These are phyloP conservation scores for Corydoras sp. DNA, from an alignment of 2,113 vertebrate genomes.

Conservation along the genomic window DNA sequence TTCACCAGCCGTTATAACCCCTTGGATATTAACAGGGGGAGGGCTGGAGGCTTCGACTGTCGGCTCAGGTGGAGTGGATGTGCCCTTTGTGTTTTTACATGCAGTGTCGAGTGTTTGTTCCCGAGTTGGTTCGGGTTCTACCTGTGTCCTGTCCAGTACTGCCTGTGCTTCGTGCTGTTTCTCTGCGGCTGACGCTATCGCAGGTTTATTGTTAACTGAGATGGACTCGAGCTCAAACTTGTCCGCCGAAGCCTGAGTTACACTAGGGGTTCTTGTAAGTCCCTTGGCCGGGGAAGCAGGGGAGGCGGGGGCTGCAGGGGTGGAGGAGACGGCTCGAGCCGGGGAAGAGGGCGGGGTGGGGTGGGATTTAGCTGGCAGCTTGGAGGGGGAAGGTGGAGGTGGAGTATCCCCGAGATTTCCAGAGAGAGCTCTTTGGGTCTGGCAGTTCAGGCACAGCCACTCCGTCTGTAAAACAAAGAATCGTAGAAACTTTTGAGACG, in stretches of 20 bases:
- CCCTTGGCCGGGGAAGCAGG: slow-evolving; percentile 33
- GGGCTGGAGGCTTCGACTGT: slow-evolving; percentile 30
- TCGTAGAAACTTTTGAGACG: not conserved
- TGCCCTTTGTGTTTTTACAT: slow-evolving; percentile 45
- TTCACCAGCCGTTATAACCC: slow-evolving; percentile 45
- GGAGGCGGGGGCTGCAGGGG: slow-evolving; percentile 35
- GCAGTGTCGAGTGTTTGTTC: slow-evolving; percentile 28
- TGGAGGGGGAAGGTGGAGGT: slow-evolving; percentile 61
- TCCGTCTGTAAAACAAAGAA: slow-evolving; percentile 75
- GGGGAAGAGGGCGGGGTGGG: slow-evolving; percentile 44
- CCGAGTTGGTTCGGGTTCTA: slow-evolving; percentile 46
- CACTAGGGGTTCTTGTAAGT: slow-evolving; percentile 25
- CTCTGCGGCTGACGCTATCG: slow-evolving; percentile 42
- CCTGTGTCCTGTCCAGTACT: slow-evolving; percentile 54
- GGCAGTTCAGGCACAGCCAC: slow-evolving; percentile 97
- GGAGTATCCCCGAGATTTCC: slow-evolving; percentile 80
- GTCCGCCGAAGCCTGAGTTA: slow-evolving; percentile 48
- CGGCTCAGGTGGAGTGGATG: slow-evolving; percentile 36
- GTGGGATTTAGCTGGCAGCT: slow-evolving; percentile 53
- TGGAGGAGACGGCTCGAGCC: slow-evolving; percentile 6
- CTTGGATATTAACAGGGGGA: slow-evolving; percentile 53
- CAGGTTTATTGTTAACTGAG: slow-evolving; percentile 30
- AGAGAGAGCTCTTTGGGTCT: slow-evolving; percentile 87
- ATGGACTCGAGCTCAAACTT: slow-evolving; percentile 56
- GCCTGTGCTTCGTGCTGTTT: slow-evolving; percentile 42